Percentiles rank a stretch among this genome's conserved stretches.
Evolutionary conservation across 2,797 vertebrate species (phyloP).

Genomic region (Xenops minutus): DNA sequence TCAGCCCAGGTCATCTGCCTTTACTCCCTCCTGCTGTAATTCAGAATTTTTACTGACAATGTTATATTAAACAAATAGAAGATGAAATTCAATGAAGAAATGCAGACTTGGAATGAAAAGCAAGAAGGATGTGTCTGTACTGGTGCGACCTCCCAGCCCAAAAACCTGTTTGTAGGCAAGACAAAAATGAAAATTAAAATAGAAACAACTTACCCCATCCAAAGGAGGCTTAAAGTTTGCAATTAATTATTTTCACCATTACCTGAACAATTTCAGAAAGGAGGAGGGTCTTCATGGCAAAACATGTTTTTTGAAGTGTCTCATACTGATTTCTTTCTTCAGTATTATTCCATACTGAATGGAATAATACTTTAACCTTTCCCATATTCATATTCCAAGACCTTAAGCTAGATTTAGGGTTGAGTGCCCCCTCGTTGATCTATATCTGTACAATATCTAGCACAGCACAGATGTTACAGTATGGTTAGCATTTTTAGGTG

Average conservation of each 20-base stretch:
- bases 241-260: not conserved
- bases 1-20: not conserved
- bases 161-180: not conserved
- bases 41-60: not conserved
- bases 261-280: not conserved
- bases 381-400: not conserved
- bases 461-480: not conserved
- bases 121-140: not conserved
- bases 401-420: not conserved
- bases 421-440: not conserved
- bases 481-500: not conserved
- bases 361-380: not conserved
- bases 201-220: not conserved
- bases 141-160: not conserved
- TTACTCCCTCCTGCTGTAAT: not conserved
- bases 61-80: not conserved
- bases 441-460: not conserved
- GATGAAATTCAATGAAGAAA: not conserved
- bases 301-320: not conserved
- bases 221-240: not conserved
- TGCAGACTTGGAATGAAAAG: not conserved
- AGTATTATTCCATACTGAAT: not conserved
- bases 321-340: not conserved
- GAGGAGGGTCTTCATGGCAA: not conserved
- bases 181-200: not conserved